Conservation (phyloP, 2,797 vertebrate species). For the Intellagama lesueurii region DNA sequence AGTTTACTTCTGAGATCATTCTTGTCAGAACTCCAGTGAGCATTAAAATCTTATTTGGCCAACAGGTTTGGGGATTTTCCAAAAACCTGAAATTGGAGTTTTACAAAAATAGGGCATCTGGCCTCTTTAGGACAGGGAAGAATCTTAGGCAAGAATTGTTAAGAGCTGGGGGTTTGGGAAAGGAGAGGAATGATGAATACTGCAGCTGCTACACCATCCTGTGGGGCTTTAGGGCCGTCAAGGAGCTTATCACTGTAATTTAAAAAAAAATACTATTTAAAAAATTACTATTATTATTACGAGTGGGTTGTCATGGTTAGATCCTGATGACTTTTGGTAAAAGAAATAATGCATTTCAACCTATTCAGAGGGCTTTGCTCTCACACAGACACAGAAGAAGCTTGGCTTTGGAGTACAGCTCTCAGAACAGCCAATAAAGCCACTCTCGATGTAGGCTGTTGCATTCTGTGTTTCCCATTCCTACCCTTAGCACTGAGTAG, state of each 20-base stretch:
- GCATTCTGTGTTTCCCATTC: too few relatives aligned
- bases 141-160: neutral
- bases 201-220: neutral
- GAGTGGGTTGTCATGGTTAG: neutral
- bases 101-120: neutral
- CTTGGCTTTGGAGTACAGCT: too few relatives aligned
- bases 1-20: slow-evolving; percentile 21
- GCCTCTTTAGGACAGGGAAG: neutral
- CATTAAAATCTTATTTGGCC: neutral
- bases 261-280: neutral
- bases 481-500: too few relatives aligned
- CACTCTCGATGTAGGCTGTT: too few relatives aligned
- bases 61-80: neutral
- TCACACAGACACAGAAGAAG: too few relatives aligned
- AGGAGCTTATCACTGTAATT: neutral
- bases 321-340: neutral
- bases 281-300: too few relatives aligned
- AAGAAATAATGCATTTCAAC: neutral
- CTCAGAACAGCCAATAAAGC: too few relatives aligned
- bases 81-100: neutral
- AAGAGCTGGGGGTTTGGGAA: neutral
- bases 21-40: neutral
- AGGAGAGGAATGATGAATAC: neutral
- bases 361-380: neutral
- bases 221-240: neutral